Percentiles rank a stretch among this genome's conserved stretches.
Evolutionary conservation across 2,797 vertebrate species (phyloP).

Genomic region (Lagorchestes hirsutus): DNA sequence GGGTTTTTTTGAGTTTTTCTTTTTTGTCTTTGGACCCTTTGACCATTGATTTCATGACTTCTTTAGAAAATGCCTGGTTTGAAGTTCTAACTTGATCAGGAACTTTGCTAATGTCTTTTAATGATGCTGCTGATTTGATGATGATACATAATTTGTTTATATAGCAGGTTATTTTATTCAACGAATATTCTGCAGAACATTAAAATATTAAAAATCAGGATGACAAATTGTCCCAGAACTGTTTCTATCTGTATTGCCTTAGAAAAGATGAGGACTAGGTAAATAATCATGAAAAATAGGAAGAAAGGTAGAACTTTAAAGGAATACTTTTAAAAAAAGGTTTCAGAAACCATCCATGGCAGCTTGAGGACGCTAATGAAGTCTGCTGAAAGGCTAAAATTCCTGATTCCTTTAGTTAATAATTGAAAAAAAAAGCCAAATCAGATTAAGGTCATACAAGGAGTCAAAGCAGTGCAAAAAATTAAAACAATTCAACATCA

Average conservation of each 20-base stretch:
- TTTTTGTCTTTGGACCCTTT: not conserved
- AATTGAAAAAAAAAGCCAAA: not conserved
- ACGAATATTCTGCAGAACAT: not conserved
- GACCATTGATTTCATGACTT: conserved; percentile 7
- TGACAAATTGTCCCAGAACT: not conserved
- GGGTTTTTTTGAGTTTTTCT: not conserved
- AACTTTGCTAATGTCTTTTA: no score
- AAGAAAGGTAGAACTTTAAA: not conserved
- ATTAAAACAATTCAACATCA: not conserved
- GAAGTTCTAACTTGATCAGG: not conserved
- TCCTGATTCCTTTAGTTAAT: not conserved
- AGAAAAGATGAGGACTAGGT: not conserved
- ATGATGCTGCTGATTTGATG: not conserved
- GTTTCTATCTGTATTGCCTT: not conserved
- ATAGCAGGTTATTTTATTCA: not conserved
- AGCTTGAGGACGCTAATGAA: not conserved
- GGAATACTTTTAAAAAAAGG: not conserved
- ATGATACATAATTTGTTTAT: not conserved
- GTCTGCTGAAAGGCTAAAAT: not conserved
- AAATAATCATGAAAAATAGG: not conserved
- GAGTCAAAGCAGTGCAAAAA: not conserved
- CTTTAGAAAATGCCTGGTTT: conserved; percentile 25
- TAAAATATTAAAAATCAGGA: not conserved
- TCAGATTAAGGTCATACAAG: not conserved
- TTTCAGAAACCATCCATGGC: not conserved